Evolutionary conservation across 1,140 invertebrate genomes (phyloP).

Genomic region (Hyposmocoma kahamanoa): DNA sequence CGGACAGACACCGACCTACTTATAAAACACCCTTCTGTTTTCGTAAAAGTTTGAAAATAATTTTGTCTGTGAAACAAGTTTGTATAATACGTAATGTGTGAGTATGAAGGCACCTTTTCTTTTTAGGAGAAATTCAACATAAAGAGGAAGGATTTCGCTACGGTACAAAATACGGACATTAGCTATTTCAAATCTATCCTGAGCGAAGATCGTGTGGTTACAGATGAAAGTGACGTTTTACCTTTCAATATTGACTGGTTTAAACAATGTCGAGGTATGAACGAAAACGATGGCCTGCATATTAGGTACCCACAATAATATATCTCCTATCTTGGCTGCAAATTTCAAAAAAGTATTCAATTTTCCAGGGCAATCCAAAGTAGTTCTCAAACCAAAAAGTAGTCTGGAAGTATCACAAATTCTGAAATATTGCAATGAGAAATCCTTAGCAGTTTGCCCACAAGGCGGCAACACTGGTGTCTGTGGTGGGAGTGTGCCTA

Average conservation of each 20-base stretch:
- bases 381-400: slow-evolving; percentile 87
- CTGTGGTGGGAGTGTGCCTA: slow-evolving; percentile 94
- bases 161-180: slow-evolving; percentile 35
- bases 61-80: too few relatives aligned
- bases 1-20: too few relatives aligned
- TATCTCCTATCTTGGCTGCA: too few relatives aligned
- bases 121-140: slow-evolving; percentile 56
- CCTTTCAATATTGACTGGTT: slow-evolving; percentile 95
- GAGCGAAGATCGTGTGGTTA: slow-evolving; percentile 81
- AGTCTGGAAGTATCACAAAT: slow-evolving; percentile 92
- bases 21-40: too few relatives aligned
- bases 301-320: too few relatives aligned
- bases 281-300: too few relatives aligned
- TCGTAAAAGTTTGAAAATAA: too few relatives aligned
- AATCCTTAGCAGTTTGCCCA: slow-evolving; percentile 91
- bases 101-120: too few relatives aligned
- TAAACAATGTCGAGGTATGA: slow-evolving; percentile 91
- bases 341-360: too few relatives aligned
- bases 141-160: slow-evolving; percentile 41
- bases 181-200: slow-evolving; percentile 83
- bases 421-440: slow-evolving; percentile 89
- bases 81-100: too few relatives aligned
- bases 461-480: slow-evolving; percentile 97
- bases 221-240: slow-evolving; percentile 83
- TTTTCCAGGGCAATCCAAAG: slow-evolving; percentile 78